phyloP scores from a whole-genome alignment of 2,113 vertebrate species.

The Lamprologus tigripictilis region DNA sequence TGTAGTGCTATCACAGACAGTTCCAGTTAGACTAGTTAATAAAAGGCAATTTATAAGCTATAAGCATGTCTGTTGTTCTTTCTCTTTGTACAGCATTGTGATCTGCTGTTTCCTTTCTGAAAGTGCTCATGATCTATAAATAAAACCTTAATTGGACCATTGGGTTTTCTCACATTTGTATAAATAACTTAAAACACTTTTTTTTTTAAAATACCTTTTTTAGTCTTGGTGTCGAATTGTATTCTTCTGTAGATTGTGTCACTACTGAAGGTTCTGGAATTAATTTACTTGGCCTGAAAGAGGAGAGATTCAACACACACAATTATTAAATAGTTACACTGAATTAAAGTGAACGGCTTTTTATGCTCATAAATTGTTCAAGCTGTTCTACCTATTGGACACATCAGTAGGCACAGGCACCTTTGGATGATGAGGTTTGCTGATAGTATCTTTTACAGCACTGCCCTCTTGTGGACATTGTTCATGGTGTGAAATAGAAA shows the following conservation, averaged over 20 bases:
- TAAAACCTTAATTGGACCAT: background rate
- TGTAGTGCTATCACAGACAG: background rate
- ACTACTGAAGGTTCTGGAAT: background rate
- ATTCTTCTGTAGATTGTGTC: background rate
- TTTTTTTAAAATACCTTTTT: background rate
- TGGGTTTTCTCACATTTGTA: background rate
- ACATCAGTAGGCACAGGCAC: background rate
- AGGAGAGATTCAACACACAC: background rate
- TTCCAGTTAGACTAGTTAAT: background rate
- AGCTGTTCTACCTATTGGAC: background rate
- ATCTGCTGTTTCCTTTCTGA: slow-evolving; percentile 16
- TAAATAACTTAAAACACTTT: background rate
- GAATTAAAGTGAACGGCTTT: background rate
- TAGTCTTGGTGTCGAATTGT: background rate
- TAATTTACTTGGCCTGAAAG: background rate
- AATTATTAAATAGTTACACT: background rate
- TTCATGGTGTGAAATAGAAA: background rate
- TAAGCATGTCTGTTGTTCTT: background rate
- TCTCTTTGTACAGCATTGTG: slow-evolving; percentile 20
- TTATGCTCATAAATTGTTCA: background rate
- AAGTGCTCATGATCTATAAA: background rate
- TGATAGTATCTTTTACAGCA: background rate
- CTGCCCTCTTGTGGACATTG: slow-evolving; percentile 42
- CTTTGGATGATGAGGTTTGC: background rate
- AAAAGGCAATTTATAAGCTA: background rate